A percentile compares a stretch with the other conserved stretches of the same genome.
Conservation (phyloP, 2,888 invertebrate species). For the Cephalotes varians region DNA sequence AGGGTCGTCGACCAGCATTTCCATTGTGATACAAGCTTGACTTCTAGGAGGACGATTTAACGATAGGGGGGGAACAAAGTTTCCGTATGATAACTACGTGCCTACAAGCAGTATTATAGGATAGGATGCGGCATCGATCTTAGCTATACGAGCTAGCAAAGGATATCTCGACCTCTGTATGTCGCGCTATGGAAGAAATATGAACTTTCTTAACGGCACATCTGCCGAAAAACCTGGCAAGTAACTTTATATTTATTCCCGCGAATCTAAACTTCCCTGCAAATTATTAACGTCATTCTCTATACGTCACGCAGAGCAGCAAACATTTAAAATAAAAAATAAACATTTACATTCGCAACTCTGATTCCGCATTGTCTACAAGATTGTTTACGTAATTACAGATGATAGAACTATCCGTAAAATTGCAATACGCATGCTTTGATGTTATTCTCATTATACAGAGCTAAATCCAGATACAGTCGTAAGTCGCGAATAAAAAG, state of each 20-base stretch:
- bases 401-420: background rate
- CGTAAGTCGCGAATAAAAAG: constrained; percentile 67
- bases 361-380: background rate
- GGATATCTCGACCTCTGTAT: background rate
- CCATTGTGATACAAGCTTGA: constrained; percentile 27
- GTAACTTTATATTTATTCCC: background rate
- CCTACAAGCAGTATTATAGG: constrained; percentile 51
- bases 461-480: constrained; percentile 63
- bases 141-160: constrained; percentile 5
- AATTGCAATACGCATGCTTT: constrained; percentile 1
- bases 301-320: background rate
- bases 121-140: constrained; percentile 45
- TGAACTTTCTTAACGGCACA: background rate
- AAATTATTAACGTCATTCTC: constrained; percentile 21
- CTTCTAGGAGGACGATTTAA: constrained; percentile 54
- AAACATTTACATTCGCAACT: background rate
- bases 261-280: background rate
- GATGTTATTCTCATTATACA: constrained; percentile 64
- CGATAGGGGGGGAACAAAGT: constrained; percentile 46
- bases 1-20: constrained; percentile 39
- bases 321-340: background rate
- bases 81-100: constrained; percentile 50
- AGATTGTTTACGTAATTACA: background rate
- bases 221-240: background rate
- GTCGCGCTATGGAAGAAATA: constrained; percentile 10